A percentile compares a stretch with the other conserved stretches of the same genome.
These are phyloP conservation scores for Gymnosoma rotundatum DNA, from an alignment of 2,888 invertebrate genomes.

Conservation along the genomic window DNA sequence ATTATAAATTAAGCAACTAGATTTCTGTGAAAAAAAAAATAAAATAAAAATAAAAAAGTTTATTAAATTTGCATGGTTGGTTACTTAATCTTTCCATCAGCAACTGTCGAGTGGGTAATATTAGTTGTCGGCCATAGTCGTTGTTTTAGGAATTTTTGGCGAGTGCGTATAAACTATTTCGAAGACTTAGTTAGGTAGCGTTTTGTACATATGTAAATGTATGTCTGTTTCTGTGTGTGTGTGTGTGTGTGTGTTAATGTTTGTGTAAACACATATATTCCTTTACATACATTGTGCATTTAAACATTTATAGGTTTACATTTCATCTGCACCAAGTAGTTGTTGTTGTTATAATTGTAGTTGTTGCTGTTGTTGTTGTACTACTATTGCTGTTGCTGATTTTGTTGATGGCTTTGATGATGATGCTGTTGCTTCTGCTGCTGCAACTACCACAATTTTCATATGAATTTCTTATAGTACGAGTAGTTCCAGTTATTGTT, in stretches of 20 bases:
- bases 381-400: slow-evolving; percentile 42
- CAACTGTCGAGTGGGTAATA: slow-evolving; percentile 47
- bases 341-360: slow-evolving; percentile 15
- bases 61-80: slow-evolving; percentile 1
- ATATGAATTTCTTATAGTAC: slow-evolving; percentile 64
- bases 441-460: slow-evolving; percentile 52
- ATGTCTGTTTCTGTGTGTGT: background rate
- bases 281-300: slow-evolving; percentile 31
- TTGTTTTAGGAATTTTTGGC: slow-evolving; percentile 57
- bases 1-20: background rate
- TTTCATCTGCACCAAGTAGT: slow-evolving; percentile 63
- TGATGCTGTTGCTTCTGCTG: slow-evolving; percentile 32
- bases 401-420: slow-evolving; percentile 44
- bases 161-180: slow-evolving; percentile 68
- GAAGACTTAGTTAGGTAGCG: slow-evolving; percentile 52
- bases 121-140: slow-evolving; percentile 47
- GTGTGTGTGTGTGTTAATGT: background rate
- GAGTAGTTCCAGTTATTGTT: slow-evolving; percentile 69
- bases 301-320: slow-evolving; percentile 57
- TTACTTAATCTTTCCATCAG: background rate
- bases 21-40: background rate
- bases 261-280: background rate
- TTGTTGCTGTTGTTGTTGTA: slow-evolving; percentile 24
- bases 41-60: background rate
- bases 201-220: slow-evolving; percentile 11